Evolutionary conservation across 2,888 invertebrate genomes (phyloP), one percentile per base, ranked within the genome.

Genomic region (Deroplatys truncata): DNA sequence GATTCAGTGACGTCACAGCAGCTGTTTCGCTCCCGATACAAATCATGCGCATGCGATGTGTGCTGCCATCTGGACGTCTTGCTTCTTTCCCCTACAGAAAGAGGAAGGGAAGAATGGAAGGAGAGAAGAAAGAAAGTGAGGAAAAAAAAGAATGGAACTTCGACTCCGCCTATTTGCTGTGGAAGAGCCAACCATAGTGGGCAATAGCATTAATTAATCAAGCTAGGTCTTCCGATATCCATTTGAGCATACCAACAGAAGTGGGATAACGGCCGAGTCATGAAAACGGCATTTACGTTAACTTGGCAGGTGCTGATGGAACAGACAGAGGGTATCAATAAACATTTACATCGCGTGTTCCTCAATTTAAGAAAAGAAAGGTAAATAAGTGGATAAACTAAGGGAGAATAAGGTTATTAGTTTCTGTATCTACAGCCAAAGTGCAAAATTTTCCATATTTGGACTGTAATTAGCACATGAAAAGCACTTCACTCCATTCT

Each of bases 51-150:
- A 87, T 83, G 28, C 87, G 87, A 35, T 83, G 35, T 35, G 87
- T 87, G 87, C 87, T 87, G 87, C 87, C 87, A 87, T 83, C 87
- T 87, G 35, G 35, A 56, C 49, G 15, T 85, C 10, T 3, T 72
- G 56, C 56, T 72, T 72, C 56, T 7, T 72, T 72, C 20, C 20
- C 20, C 20, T 72, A 20, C 56, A 72, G 56, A 72, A 72, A 72
- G 56, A 72, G 56, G 56, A 20, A 72, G 20, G 20, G 20, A 72
- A 25, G 10, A 5, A 5, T 35, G 35, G 35, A 35, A 35, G 35
- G 56, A 72, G 25, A 20, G 20, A 20, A 25, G 56, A 20, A 72
- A 7, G 20, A 7, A 72, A 25, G 20, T 0, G 7, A 56, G n/a
- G n/a, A 72, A 25, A 72, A 20, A 72, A 72, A 2, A 4, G 56